Percentiles rank a stretch among this genome's conserved stretches.
Evolutionary conservation across 1,140 invertebrate genomes (phyloP).

Genomic region (Belonocnema kinseyi): DNA sequence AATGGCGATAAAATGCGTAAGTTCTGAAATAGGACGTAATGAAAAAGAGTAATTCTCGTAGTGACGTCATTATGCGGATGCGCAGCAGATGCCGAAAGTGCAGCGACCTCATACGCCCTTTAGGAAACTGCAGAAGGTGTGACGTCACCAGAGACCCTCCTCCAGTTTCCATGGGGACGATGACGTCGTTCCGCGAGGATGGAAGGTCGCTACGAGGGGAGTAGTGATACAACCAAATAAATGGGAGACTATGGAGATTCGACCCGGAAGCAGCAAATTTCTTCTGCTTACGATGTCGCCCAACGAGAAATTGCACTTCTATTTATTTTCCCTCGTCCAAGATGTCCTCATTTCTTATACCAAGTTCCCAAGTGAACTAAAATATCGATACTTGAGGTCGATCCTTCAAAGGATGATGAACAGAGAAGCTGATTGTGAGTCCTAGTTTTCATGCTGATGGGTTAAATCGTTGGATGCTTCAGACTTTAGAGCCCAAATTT

Average conservation of each 20-base stretch:
- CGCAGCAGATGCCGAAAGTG: constrained; percentile 59
- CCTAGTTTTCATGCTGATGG: no score
- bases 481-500: no score
- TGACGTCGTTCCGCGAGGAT: constrained; percentile 56
- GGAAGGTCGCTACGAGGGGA: constrained; percentile 38
- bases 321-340: not conserved
- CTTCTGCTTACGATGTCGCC: not conserved
- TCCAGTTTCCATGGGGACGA: constrained; percentile 64
- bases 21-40: not conserved
- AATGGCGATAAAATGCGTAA: constrained; percentile 4
- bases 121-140: constrained; percentile 56
- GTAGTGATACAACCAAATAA: constrained; percentile 25
- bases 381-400: no score
- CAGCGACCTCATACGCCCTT: constrained; percentile 60
- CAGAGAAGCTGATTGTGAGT: no score
- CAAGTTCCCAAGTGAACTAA: no score
- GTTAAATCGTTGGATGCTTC: no score
- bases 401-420: no score
- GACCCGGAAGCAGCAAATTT: not conserved
- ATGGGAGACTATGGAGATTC: constrained; percentile 1
- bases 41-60: constrained; percentile 41
- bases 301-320: no score
- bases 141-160: constrained; percentile 57
- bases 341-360: not conserved
- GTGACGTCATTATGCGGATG: constrained; percentile 62